Conservation (phyloP, 2,113 vertebrate species). For the Corynorhinus townsendii region DNA sequence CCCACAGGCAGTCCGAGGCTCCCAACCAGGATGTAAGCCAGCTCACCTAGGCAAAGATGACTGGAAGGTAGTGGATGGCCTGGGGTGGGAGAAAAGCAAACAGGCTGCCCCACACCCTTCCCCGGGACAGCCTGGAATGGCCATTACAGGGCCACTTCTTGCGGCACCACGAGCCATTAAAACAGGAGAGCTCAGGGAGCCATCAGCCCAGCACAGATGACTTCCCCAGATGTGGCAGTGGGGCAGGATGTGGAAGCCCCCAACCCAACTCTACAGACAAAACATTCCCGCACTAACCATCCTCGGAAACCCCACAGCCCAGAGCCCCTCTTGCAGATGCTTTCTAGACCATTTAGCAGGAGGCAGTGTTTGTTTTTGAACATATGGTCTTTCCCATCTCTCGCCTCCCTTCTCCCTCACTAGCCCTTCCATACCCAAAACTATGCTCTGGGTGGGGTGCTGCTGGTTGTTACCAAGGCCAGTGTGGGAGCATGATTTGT, state of each 20-base stretch:
- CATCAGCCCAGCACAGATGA: conserved; percentile 85
- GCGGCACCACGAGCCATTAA: conserved; percentile 96
- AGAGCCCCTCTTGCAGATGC: conserved; percentile 77
- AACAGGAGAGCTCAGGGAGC: conserved; percentile 85
- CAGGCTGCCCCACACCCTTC: conserved; percentile 45
- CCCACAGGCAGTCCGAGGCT: background rate
- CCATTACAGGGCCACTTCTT: conserved; percentile 88
- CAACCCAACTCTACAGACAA: conserved; percentile 82
- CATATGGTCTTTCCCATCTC: conserved; percentile 80
- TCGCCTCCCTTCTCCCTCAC: conserved; percentile 39
- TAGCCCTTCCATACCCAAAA: conserved; percentile 38
- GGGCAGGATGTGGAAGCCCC: conserved; percentile 92
- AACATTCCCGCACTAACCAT: conserved; percentile 82
- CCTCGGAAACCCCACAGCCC: conserved; percentile 77
- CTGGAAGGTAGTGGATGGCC: background rate
- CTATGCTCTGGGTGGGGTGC: conserved; percentile 4
- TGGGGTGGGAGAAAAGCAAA: conserved; percentile 12
- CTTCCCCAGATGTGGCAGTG: conserved; percentile 94
- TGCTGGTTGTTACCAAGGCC: background rate
- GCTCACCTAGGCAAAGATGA: background rate
- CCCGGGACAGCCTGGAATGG: conserved; percentile 82
- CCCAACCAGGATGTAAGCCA: background rate
- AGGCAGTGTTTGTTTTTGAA: conserved; percentile 86
- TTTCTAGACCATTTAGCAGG: conserved; percentile 88
- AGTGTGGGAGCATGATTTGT: conserved; percentile 16